phyloP scores from a whole-genome alignment of 1,140 invertebrate species.

The Drosophila kurseongensis region DNA sequence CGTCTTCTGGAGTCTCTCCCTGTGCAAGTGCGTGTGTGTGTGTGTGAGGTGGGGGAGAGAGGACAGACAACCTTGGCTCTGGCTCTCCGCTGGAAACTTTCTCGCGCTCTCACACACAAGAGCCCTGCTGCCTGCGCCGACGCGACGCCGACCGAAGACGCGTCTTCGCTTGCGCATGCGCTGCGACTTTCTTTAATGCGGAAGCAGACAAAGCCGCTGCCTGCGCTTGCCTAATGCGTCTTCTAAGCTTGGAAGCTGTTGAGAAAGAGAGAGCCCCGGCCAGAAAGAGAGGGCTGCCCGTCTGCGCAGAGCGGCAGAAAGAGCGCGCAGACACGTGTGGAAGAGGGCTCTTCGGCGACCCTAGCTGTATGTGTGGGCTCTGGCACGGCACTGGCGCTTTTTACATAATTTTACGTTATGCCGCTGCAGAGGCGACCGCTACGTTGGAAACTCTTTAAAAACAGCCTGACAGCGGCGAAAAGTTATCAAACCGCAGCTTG shows the following conservation, averaged over 20 bases:
- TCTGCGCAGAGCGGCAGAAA: constrained; percentile 7
- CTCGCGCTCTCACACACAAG: constrained; percentile 59
- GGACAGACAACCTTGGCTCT: constrained; percentile 72
- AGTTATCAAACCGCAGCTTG: constrained; percentile 85
- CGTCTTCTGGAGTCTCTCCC: constrained; percentile 13
- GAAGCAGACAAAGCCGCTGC: constrained; percentile 71
- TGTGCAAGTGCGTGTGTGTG: constrained; percentile 10
- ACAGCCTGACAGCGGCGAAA: constrained; percentile 84
- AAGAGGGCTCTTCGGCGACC: constrained; percentile 33
- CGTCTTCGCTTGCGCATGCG: constrained; percentile 34
- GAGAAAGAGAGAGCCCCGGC: constrained; percentile 14
- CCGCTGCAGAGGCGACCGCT: constrained; percentile 70
- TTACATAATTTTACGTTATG: constrained; percentile 83
- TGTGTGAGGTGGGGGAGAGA: constrained; percentile 42
- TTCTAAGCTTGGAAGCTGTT: constrained; percentile 55
- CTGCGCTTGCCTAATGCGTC: constrained; percentile 57
- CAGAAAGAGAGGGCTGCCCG: constrained; percentile 9
- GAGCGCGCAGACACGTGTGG: constrained; percentile 53
- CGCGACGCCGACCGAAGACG: constrained; percentile 15
- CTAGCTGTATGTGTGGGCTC: constrained; percentile 54
- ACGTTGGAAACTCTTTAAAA: constrained; percentile 85
- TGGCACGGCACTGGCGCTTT: constrained; percentile 48
- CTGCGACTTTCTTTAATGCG: constrained; percentile 78
- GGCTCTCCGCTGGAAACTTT: constrained; percentile 58
- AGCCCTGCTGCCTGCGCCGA: constrained; percentile 27